Base-by-base conservation (phyloP, 2,113 vertebrate genomes). In the Nibea albiflora region DNA sequence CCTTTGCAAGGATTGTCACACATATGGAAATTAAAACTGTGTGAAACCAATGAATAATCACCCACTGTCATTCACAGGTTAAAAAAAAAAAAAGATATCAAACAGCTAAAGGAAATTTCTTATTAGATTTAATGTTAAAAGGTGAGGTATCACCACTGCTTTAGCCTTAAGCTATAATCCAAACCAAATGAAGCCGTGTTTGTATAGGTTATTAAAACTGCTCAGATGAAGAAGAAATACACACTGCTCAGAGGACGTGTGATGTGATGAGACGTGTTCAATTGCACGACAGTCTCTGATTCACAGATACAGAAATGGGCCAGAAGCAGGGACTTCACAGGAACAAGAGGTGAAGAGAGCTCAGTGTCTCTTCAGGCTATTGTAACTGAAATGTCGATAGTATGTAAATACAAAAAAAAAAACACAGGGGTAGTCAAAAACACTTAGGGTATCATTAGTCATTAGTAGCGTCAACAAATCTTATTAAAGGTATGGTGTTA, bases 271-370 rank as follows among this genome's bases (percentile, higher is more conserved):
- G 35, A 42, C 11, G 64, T 53, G 39, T 56, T 84, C 77, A 85
- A 77, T 83, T 81, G 70, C 47, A 65, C 26, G 54, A 84, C 81
- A 83, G 69, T 31, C 42, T 81, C 74, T 73, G 57, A 89, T 73
- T 88, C 69, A 74, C 64, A 79, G 39, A 83, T 62, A 53, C 61
- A 68, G 49, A 82, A 77, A 85, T 56, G 58, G 64, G 53, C 76
- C 22, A 12, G 22, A 76, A 75, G 77, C 73, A 81, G 47, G 26
- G 11, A 76, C 22, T 88, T 89, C 62, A 81, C 81, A 85, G 80
- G 69, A 73, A 76, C 64, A 80, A 3, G 11, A 54, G 68, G 58
- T 84, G 58, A 14, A 28, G 63, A 17, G 42, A 82, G 63, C 63
- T 24, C 15, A 78, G 12, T 28, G 44, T 65, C 76, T 85, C 69